Evolutionary conservation across 2,797 vertebrate genomes (phyloP).

Genomic region (Coilia nasus): DNA sequence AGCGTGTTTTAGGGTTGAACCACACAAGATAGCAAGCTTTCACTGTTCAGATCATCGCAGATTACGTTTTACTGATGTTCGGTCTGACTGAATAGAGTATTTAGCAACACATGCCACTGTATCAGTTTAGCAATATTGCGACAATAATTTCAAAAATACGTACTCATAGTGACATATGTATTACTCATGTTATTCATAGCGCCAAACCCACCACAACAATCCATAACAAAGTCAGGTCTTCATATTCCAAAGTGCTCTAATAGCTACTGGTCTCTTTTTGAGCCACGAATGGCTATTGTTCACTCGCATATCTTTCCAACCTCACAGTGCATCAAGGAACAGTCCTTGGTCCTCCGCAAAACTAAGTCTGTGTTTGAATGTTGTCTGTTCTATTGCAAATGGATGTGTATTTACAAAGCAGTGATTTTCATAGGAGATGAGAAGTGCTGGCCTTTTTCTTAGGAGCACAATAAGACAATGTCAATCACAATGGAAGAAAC

Average conservation of each 20-base stretch:
- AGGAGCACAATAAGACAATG: conserved; percentile 39
- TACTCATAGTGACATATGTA: conserved; percentile 14
- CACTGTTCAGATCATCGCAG: conserved; percentile 4
- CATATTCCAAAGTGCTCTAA: neutral
- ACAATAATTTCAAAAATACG: conserved; percentile 16
- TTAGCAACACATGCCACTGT: conserved; percentile 10
- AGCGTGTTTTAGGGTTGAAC: conserved; percentile 1
- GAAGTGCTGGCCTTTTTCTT: conserved; percentile 29
- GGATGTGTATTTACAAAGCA: conserved; percentile 6
- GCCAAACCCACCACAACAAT: conserved; percentile 37
- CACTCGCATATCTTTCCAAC: conserved; percentile 12
- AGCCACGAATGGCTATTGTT: neutral
- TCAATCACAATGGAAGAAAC: conserved; percentile 42
- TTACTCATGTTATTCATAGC: conserved; percentile 1
- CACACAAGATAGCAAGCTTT: conserved; percentile 21
- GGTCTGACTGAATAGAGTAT: conserved; percentile 12
- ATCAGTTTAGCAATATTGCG: conserved; percentile 16
- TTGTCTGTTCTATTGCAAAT: neutral
- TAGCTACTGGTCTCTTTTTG: neutral
- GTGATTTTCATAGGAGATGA: conserved; percentile 13
- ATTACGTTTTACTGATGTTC: conserved; percentile 7
- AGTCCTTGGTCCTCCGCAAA: neutral
- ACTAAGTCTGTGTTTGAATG: conserved; percentile 21
- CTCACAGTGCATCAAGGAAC: conserved; percentile 15
- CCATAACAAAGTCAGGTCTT: conserved; percentile 2